Percentiles rank a stretch among this genome's conserved stretches.
Conservation (phyloP, 2,888 invertebrate species). For the Byasa hedistus region DNA sequence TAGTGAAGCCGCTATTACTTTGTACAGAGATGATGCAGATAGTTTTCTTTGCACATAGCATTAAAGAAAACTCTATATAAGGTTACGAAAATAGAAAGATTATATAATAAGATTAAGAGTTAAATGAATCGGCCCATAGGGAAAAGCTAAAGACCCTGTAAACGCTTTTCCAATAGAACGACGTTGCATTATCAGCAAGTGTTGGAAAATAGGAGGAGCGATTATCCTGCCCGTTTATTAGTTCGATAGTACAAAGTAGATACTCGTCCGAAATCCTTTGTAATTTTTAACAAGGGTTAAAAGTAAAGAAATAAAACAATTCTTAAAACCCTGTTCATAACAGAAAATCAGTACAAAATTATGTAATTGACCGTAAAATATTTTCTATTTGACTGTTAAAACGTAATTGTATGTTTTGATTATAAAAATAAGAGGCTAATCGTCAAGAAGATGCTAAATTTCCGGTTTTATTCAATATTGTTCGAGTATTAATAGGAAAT, state of each 20-base stretch:
- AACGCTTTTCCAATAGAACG: conserved; percentile 1
- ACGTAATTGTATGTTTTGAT: not conserved
- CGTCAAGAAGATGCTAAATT: not conserved
- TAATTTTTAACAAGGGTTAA: not conserved
- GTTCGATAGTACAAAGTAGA: not conserved
- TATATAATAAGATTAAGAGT: not conserved
- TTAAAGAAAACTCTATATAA: not conserved
- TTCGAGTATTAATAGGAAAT: not conserved
- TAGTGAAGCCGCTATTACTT: too few relatives aligned
- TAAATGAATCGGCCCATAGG: conserved; percentile 1
- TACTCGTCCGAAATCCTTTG: too few relatives aligned
- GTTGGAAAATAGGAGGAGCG: not conserved
- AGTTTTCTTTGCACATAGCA: too few relatives aligned
- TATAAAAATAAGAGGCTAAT: not conserved
- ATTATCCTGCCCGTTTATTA: not conserved
- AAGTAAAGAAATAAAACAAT: not conserved
- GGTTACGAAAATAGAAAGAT: not conserved
- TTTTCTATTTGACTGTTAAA: not conserved
- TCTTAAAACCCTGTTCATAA: not conserved
- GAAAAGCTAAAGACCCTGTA: not conserved
- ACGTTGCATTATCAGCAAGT: conserved; percentile 2
- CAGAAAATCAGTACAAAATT: not conserved
- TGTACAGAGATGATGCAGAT: too few relatives aligned
- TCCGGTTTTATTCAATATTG: not conserved
- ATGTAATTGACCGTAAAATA: not conserved